Base-by-base conservation (phyloP, 1,140 invertebrate species). In the Pogonognathellus flavescens region DNA sequence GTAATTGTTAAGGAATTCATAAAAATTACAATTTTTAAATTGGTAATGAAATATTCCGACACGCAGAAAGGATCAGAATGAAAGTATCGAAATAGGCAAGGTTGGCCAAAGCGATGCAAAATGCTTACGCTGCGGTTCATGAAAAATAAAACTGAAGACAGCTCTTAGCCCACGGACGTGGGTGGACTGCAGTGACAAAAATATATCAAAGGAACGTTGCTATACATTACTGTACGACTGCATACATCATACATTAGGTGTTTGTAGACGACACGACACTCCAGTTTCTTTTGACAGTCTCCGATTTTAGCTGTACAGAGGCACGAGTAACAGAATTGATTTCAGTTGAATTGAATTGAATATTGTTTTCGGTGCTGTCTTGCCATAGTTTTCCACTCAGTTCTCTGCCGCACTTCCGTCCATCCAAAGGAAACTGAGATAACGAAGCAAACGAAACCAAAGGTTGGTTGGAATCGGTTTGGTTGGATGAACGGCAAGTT, bases 391-490 rank as follows among this genome's bases (percentile, higher is more conserved):
- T 20, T 60, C 59, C 22, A 13, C 18, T 70, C 22, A 57, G 11
- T 50, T 0, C 16, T 76, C 41, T 49, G 70, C 70, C 70, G 70
- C 70, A 76, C 31, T 76, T 76, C 70, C 70, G 70, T 76, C 70
- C 70, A 76, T 25, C 6, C 7, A 50, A 18, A 76, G 70, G 70
- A 50, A 76, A 76, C n/a, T 14, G 16, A 76, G 70, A 76, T 76
- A 76, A 76, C 70, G 70, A 76, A 49, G 7, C 31, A 41, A 41
- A 41, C 31, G 31, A 41, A 41, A 41, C 2, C 31, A 41, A 41
- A 41, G 31, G 31, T 41, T 41, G 31, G 31, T 41, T 41, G 31
- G 31, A 41, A 41, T 41, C 31, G 31, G 31, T 41, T 41, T 41
- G 31, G 31, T 41, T 41, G 31, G 31, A 41, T 41, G 31, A 41